Evolutionary conservation across 2,797 vertebrate species (phyloP).

Genomic region (Tinamus major): DNA sequence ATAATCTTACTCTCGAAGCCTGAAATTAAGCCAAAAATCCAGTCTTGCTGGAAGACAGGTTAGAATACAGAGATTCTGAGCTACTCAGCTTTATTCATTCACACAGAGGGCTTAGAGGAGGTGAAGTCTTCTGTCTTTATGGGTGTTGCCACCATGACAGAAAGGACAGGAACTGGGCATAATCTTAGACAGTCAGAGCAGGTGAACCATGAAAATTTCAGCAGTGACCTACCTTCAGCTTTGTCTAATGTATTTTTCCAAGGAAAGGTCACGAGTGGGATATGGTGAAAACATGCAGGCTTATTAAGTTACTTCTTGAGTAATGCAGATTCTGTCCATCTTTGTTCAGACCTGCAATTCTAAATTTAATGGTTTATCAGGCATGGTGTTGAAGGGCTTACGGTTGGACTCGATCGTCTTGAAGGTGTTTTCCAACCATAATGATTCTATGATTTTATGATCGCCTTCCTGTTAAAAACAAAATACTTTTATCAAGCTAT

Average conservation of each 20-base stretch:
- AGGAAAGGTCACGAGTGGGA: too few relatives aligned
- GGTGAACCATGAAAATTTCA: neutral
- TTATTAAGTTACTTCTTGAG: neutral
- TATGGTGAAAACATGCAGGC: neutral
- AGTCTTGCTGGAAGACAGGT: neutral
- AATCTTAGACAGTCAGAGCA: rapidly evolving
- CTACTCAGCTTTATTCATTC: rapidly evolving
- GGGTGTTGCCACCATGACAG: neutral
- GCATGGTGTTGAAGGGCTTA: too few relatives aligned
- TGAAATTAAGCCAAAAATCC: neutral
- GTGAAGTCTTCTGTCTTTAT: rapidly evolving
- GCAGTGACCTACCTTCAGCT: rapidly evolving
- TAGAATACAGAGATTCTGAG: neutral
- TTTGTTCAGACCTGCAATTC: rapidly evolving
- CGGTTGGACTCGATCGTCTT: too few relatives aligned
- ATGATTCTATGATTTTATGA: too few relatives aligned
- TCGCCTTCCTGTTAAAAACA: neutral
- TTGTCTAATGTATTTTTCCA: rapidly evolving
- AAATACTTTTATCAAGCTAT: neutral
- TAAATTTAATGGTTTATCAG: neutral
- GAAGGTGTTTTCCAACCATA: too few relatives aligned
- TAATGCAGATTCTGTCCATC: rapidly evolving
- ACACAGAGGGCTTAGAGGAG: rapidly evolving
- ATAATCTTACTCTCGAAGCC: neutral
- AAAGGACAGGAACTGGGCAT: rapidly evolving